Percentiles rank a stretch among this genome's conserved stretches.
phyloP scores from a whole-genome alignment of 1,140 invertebrate species.

The Drosophila ogumai region DNA sequence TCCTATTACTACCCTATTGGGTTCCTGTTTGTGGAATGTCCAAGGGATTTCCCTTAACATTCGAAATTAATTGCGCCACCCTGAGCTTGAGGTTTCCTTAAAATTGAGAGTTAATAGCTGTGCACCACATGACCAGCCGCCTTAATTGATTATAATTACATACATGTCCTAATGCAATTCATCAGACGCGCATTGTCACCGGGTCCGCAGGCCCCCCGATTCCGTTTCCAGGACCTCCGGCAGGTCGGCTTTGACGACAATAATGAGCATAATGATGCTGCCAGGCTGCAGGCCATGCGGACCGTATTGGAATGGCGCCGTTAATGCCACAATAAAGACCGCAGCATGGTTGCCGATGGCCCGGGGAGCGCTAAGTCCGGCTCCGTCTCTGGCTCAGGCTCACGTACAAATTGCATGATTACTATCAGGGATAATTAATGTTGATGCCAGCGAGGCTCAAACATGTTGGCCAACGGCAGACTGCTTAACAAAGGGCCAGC shows the following conservation, averaged over 20 bases:
- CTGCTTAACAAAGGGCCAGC: constrained; percentile 33
- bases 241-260: constrained; percentile 39
- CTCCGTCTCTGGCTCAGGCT: constrained; percentile 18
- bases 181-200: constrained; percentile 50
- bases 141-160: constrained; percentile 64
- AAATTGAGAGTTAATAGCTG: constrained; percentile 28
- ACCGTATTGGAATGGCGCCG: constrained; percentile 30
- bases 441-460: constrained; percentile 47
- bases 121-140: constrained; percentile 11
- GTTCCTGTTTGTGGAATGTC: too few relatives aligned
- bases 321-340: constrained; percentile 66
- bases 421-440: constrained; percentile 67
- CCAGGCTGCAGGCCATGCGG: constrained; percentile 40
- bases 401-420: constrained; percentile 59
- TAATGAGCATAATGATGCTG: constrained; percentile 71
- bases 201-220: neutral
- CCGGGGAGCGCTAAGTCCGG: constrained; percentile 29
- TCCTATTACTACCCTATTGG: too few relatives aligned
- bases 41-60: neutral
- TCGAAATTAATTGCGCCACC: neutral
- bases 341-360: constrained; percentile 42
- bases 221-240: constrained; percentile 10
- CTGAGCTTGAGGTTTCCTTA: neutral
- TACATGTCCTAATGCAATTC: constrained; percentile 62
- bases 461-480: constrained; percentile 33